phyloP scores from a whole-genome alignment of 2,113 vertebrate genomes.

The Cettia cetti region DNA sequence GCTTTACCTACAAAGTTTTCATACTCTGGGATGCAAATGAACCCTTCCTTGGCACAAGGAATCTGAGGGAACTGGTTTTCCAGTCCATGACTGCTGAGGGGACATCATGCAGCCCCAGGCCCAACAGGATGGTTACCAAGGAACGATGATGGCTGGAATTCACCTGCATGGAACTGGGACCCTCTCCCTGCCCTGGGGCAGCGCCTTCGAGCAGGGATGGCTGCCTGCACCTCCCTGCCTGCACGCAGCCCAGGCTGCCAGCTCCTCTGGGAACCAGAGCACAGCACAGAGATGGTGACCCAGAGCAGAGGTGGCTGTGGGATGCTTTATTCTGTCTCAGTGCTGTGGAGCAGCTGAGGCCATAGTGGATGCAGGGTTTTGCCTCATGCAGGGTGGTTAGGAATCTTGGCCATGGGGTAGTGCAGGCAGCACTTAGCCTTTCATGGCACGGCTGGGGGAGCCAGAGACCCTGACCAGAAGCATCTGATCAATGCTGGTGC shows the following conservation, averaged over 20 bases:
- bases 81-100: background rate
- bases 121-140: background rate
- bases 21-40: background rate
- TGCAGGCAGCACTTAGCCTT: background rate
- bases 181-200: background rate
- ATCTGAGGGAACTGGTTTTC: constrained; percentile 24
- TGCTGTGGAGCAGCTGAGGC: background rate
- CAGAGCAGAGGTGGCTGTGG: background rate
- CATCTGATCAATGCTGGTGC: background rate
- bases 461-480: background rate
- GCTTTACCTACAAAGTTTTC: background rate
- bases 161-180: background rate
- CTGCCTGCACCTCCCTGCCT: background rate
- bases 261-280: rapidly evolving
- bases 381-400: rapidly evolving
- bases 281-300: background rate
- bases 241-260: background rate
- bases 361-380: background rate
- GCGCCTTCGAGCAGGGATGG: rapidly evolving
- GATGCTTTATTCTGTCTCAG: background rate
- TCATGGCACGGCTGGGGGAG: rapidly evolving
- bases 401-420: background rate
- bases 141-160: background rate
- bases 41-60: background rate
- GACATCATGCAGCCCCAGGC: rapidly evolving